Conservation (phyloP, 1,140 invertebrate genomes). For the Drosophila ohnishii region DNA sequence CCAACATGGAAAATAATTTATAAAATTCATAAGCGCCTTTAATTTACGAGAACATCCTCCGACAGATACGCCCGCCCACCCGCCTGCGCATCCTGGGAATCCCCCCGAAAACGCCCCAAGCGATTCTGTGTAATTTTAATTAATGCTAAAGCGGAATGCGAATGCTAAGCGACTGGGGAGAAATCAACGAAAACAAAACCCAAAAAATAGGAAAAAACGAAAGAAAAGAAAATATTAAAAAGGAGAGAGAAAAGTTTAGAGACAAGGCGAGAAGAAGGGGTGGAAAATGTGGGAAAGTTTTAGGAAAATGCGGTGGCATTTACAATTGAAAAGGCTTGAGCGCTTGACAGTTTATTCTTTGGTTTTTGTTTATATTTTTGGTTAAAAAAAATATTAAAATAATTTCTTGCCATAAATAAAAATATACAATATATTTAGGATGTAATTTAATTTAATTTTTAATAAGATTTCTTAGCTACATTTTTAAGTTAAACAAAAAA, state of each 20-base stretch:
- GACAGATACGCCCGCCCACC: background rate
- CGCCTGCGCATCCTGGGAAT: conserved; percentile 4
- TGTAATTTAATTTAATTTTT: too few species aligned
- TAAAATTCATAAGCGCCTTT: conserved; percentile 80
- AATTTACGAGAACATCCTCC: conserved; percentile 68
- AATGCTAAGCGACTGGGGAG: conserved; percentile 55
- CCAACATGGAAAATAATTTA: conserved; percentile 72
- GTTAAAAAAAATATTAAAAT: background rate
- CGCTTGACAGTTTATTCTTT: conserved; percentile 23
- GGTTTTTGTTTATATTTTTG: background rate
- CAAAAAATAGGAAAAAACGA: conserved; percentile 3
- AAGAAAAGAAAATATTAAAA: background rate
- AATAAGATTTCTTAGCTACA: too few species aligned
- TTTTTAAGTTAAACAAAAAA: too few species aligned
- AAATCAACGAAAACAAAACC: conserved; percentile 23
- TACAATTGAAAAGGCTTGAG: conserved; percentile 41
- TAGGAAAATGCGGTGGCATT: conserved; percentile 11
- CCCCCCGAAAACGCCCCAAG: conserved; percentile 37
- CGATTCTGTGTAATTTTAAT: conserved; percentile 74
- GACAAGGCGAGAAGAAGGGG: conserved; percentile 18
- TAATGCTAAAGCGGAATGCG: conserved; percentile 73
- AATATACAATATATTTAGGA: too few species aligned
- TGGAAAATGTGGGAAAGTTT: background rate
- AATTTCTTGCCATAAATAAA: background rate
- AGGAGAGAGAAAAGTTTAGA: conserved; percentile 40